These are phyloP conservation scores for Myripristis jacobus DNA, from an alignment of 2,797 vertebrate genomes.

Conservation along the genomic window DNA sequence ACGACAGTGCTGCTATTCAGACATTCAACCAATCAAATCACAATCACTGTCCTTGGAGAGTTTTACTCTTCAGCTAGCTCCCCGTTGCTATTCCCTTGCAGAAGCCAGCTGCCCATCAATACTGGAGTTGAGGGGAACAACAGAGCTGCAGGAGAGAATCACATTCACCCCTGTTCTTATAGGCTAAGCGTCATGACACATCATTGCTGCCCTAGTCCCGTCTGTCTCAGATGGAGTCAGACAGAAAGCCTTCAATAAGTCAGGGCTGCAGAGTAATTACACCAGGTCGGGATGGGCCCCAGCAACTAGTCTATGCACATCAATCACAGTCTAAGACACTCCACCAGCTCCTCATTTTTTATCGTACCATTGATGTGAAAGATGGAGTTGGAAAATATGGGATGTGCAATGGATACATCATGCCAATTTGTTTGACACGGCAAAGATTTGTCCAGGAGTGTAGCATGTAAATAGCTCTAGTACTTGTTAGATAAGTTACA, in stretches of 20 bases:
- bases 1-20: constrained; percentile 15
- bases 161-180: constrained; percentile 12
- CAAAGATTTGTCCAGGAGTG: constrained; percentile 44
- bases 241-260: constrained; percentile 73
- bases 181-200: constrained; percentile 50
- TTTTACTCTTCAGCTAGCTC: constrained; percentile 5
- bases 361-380: constrained; percentile 59
- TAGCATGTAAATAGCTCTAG: constrained; percentile 21
- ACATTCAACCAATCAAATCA: constrained; percentile 37
- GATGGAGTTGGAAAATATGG: constrained; percentile 50
- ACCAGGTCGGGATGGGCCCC: constrained; percentile 53
- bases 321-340: constrained; percentile 65
- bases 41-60: constrained; percentile 7
- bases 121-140: constrained; percentile 17
- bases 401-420: constrained; percentile 37
- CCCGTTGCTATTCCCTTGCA: constrained; percentile 16
- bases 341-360: constrained; percentile 60
- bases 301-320: constrained; percentile 68
- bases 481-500: neutral
- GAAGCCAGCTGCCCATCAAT: constrained; percentile 18
- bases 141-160: constrained; percentile 21
- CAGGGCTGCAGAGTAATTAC: constrained; percentile 68
- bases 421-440: constrained; percentile 55
- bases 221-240: constrained; percentile 42
- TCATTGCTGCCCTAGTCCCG: constrained; percentile 36